phyloP scores from a whole-genome alignment of 2,797 vertebrate species.

The Anguilla megastoma region DNA sequence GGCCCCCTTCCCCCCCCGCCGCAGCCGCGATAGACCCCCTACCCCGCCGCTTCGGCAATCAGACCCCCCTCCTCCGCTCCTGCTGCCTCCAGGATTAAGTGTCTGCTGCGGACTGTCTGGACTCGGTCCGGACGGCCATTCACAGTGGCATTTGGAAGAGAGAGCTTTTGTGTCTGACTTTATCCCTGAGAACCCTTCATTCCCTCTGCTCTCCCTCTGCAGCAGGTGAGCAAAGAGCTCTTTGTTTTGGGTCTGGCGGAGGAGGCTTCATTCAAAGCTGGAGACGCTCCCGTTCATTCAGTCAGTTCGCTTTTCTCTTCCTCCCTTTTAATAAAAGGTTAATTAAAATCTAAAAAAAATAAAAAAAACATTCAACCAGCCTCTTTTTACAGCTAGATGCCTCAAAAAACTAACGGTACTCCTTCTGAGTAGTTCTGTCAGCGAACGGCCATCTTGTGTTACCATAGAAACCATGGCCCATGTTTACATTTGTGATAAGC shows the following conservation, averaged over 20 bases:
- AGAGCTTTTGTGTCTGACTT: background rate
- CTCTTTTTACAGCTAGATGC: background rate
- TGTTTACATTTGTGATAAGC: slow-evolving; percentile 3
- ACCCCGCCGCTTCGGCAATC: background rate
- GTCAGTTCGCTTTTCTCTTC: background rate
- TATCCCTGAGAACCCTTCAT: background rate
- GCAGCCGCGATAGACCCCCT: background rate
- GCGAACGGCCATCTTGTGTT: slow-evolving; percentile 8
- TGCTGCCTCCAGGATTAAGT: slow-evolving; percentile 1
- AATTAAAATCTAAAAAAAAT: background rate
- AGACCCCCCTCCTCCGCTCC: background rate
- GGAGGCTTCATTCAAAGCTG: slow-evolving; percentile 6
- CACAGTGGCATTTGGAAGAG: background rate
- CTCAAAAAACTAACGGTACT: slow-evolving; percentile 7
- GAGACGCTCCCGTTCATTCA: background rate
- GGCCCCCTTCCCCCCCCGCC: background rate
- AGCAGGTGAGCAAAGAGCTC: slow-evolving; percentile 22
- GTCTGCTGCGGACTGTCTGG: background rate
- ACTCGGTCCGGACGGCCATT: background rate
- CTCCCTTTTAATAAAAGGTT: background rate
- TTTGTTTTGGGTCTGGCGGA: background rate
- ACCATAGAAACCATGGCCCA: slow-evolving; percentile 9
- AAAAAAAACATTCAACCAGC: background rate
- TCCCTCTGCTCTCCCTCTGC: slow-evolving; percentile 20
- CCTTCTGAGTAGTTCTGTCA: background rate